These are phyloP conservation scores for Anthrax anthrax DNA, from an alignment of 2,888 invertebrate species.

Conservation along the genomic window DNA sequence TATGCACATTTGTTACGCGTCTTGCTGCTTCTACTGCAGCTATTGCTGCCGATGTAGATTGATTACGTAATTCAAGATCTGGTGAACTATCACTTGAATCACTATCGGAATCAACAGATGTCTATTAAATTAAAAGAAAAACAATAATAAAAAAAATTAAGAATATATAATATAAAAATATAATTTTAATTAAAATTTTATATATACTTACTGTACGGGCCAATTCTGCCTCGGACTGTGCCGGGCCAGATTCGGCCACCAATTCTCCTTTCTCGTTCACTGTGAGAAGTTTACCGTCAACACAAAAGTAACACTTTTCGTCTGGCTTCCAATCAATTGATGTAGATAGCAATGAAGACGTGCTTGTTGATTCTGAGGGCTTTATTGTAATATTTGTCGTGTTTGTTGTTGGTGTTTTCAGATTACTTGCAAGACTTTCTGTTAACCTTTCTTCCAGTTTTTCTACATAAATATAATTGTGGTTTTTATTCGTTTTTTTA, in stretches of 20 bases:
- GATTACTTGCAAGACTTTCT: not conserved
- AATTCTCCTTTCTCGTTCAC: slow-evolving; percentile 35
- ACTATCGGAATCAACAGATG: slow-evolving; percentile 48
- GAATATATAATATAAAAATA: too few species aligned
- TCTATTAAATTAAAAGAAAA: not conserved
- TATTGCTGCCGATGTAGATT: slow-evolving; percentile 24
- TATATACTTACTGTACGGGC: slow-evolving; percentile 20
- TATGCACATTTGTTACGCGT: slow-evolving; percentile 32
- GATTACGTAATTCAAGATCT: slow-evolving; percentile 11
- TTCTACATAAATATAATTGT: not conserved
- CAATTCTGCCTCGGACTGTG: slow-evolving; percentile 26
- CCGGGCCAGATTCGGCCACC: slow-evolving; percentile 33
- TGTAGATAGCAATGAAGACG: slow-evolving; percentile 21
- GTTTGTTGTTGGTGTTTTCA: not conserved
- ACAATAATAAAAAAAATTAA: not conserved
- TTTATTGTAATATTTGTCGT: slow-evolving; percentile 8
- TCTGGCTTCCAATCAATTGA: slow-evolving; percentile 67
- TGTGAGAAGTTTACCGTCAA: slow-evolving; percentile 52
- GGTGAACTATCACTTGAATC: slow-evolving; percentile 46
- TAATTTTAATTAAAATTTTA: too few species aligned
- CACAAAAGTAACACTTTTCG: slow-evolving; percentile 75
- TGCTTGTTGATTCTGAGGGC: slow-evolving; percentile 10
- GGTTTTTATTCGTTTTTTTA: too few species aligned
- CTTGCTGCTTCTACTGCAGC: slow-evolving; percentile 35
- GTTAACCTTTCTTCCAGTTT: not conserved